Evolutionary conservation across 2,888 invertebrate genomes (phyloP), one percentile per base, ranked within the genome.

Genomic region (Yponomeuta sedellus): DNA sequence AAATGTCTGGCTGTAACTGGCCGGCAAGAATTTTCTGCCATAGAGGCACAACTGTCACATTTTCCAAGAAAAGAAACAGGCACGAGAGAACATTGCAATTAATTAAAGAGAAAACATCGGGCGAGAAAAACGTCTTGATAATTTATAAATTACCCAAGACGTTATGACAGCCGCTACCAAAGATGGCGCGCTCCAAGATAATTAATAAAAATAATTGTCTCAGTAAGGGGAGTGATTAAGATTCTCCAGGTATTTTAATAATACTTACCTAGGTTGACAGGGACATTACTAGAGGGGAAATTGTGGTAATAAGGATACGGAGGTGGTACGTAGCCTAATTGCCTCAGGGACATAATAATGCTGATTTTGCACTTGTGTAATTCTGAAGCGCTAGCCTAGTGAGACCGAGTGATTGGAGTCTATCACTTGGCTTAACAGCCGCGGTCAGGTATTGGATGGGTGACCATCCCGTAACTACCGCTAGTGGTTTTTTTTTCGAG

Each of bases 151-250:
- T 52, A 52, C 44, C 3, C 44, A 52, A 52, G 16, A 52, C 44
- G 44, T 52, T 52, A 52, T 52, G 44, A 52, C 44, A 52, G 44
- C 16, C 16, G 16, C 16, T 52, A 16, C 44, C 25, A 59, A 59
- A 59, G 1, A 59, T 59, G 59, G 59, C 59, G 25, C 59, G 8
- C 59, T 19, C 57, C 22, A 57, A 25, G 56, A 66, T 71, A 71
- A 71, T 71, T 71, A 71, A 71, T 71, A 70, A 71, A 71, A 71
- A 70, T 71, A 67, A 67, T 68, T 70, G 67, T 67, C 68, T 67
- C 64, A 20, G 22, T 68, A 62, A 66, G 66, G 59, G 65, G 64
- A 68, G 67, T 68, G 70, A 69, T 71, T 71, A 71, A 71, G 67
- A 68, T 70, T 67, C 70, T 34, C 28, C 34, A 66, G 68, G 70